Base-by-base conservation (phyloP, 2,888 invertebrate species). In the Tetrapedia diversipes region DNA sequence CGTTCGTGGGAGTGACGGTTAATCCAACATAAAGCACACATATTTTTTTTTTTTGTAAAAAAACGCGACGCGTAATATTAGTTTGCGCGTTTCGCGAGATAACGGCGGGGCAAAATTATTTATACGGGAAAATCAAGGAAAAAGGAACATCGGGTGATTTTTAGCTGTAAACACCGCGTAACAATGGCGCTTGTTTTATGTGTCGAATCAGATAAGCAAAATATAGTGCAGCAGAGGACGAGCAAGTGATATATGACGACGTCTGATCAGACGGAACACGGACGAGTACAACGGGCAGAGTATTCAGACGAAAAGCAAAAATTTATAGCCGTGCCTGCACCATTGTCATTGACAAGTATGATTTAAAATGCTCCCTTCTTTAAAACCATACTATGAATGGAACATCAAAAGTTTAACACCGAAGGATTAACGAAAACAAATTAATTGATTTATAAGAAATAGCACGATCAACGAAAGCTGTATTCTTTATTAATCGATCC, bases 231-330 rank as follows among this genome's bases (percentile, higher is more conserved):
- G 2, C 24, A 6, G 27, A n/a, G 57, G 39, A 57, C 39, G 41
- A 57, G 24, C 39, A 57, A 57, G 39, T 57, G 39, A 57, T 57
- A 57, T 57, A 57, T 39, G 57, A 27, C 39, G 27, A 19, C 39
- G 24, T 10, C 39, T 57, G 57, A 57, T 57, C 57, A 57, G 57
- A 57, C 57, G 41, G 39, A 57, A 39, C 24, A 39, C 57, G 8
- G 16, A 2, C 8, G 22, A 24, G 41, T 39, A 6, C 39, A 24
- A 39, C 24, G 39, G 10, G n/a, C 24, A 57, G 24, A 39, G 39
- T 24, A 39, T 57, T 11, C 56, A 24, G n/a, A 37, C 8, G 34
- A 24, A 0, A 39, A 24, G 24, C 10, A 7, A 16, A 37, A 37
- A 56, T 56, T 56, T 56, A 56, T 56, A 10, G 56, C 11, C 11